Evolutionary conservation across 2,888 invertebrate genomes (phyloP), one percentile per base, ranked within the genome.

Genomic region (Lathronympha strigana): DNA sequence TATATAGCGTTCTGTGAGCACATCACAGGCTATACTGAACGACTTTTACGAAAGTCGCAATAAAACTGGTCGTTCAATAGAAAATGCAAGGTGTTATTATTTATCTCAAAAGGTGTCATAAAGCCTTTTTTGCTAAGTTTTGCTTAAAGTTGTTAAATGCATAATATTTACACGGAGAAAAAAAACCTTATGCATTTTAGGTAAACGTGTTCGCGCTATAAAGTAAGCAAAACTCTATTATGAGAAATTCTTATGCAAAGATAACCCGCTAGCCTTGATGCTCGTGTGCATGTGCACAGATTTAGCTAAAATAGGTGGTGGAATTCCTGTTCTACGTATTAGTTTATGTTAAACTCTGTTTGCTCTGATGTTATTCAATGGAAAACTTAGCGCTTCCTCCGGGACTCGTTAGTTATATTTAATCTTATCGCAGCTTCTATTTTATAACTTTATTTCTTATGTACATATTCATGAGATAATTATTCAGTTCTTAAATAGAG

Each of bases 261-360:
- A 13, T 47, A 47, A 47, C 47, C 47, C 19, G 13, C 50, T 8
- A 23, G 5, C 23, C 47, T 23, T 47, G 23, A 23, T 47, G n/a
- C 47, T 23, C 36, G 33, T 28, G 19, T 28, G 19, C 15, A 40
- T 51, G 15, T 21, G 63, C 57, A 17, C 43, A 43, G 63, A 17
- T 57, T 40, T 13, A 63, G 33, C 57, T 63, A 33, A 58, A 57
- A 57, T 51, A 25, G 31, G 23, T 33, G 38, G 31, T 45, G 15
- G 36, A 43, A 55, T 33, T 55, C 19, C 19, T 15, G 55, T 63
- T 40, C 31, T 47, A n/a, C 45, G 47, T 61, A 53, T 40, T 53
- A 53, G 36, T 33, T 62, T 53, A 62, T 25, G 17, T 47, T 53
- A 47, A 62, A 47, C 45, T 17, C n/a, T 53, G 53, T 23, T 54